These are phyloP conservation scores for Mustela lutreola DNA, from an alignment of 2,113 vertebrate genomes.

Conservation along the genomic window DNA sequence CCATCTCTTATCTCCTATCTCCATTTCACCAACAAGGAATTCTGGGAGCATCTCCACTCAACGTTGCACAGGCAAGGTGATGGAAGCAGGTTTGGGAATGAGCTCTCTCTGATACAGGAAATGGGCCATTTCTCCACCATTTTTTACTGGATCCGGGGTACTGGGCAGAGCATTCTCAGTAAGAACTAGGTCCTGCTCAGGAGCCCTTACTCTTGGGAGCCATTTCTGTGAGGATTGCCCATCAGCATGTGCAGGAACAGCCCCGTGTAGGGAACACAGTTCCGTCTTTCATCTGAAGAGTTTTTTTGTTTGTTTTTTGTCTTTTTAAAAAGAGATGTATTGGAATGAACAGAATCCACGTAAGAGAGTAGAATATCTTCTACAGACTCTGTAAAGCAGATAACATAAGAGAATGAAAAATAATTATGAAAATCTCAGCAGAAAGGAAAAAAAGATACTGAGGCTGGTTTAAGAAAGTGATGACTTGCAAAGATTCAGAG, in stretches of 20 bases:
- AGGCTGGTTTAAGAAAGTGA: neutral
- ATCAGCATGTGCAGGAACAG: neutral
- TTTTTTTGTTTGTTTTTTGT: neutral
- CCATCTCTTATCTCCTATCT: neutral
- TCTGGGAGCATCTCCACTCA: neutral
- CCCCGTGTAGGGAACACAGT: neutral
- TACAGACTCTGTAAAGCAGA: neutral
- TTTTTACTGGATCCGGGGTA: neutral
- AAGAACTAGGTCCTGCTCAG: neutral
- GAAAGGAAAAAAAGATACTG: neutral
- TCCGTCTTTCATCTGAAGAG: neutral
- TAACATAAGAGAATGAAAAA: neutral
- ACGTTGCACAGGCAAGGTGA: neutral
- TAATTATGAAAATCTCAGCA: neutral
- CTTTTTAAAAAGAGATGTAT: neutral
- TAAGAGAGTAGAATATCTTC: neutral
- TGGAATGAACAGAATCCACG: neutral
- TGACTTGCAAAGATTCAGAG: neutral
- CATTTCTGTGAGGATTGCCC: neutral
- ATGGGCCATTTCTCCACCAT: rapidly evolving
- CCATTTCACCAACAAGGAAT: neutral
- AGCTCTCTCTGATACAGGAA: neutral
- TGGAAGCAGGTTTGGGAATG: neutral
- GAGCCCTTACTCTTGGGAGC: neutral
- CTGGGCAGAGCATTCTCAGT: neutral